These are phyloP conservation scores for Ptilodon capucinus DNA, from an alignment of 2,888 invertebrate species.

Conservation along the genomic window DNA sequence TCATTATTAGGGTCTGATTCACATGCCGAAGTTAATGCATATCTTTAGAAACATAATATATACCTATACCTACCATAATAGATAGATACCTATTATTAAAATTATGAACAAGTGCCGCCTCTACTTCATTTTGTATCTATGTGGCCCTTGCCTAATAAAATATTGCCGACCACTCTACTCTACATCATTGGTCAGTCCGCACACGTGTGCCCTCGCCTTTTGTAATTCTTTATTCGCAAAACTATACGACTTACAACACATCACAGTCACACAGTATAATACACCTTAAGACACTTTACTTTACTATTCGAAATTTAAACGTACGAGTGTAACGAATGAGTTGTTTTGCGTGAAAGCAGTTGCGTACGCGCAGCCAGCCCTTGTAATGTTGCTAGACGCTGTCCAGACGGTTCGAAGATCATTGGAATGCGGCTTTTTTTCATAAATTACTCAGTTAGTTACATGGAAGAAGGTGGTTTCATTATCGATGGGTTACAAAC, in stretches of 20 bases:
- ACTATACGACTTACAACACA: slow-evolving; percentile 11
- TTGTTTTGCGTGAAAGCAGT: slow-evolving; percentile 45
- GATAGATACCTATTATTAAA: too few species aligned
- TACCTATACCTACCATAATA: too few species aligned
- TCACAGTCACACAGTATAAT: slow-evolving; percentile 5
- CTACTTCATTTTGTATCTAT: too few species aligned
- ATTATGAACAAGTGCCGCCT: too few species aligned
- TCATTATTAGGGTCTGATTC: too few species aligned
- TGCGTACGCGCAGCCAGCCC: slow-evolving; percentile 58
- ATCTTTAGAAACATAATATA: too few species aligned
- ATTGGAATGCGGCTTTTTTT: slow-evolving; percentile 22
- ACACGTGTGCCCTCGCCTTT: slow-evolving; percentile 59
- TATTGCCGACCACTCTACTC: slow-evolving; percentile 3
- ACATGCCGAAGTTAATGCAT: too few species aligned
- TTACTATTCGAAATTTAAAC: slow-evolving; percentile 27
- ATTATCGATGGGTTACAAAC: too few species aligned
- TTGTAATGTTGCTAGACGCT: slow-evolving; percentile 61
- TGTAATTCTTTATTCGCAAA: slow-evolving; percentile 28
- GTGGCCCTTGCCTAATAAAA: too few species aligned
- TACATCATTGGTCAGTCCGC: slow-evolving; percentile 50
- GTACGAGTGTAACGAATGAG: slow-evolving; percentile 6
- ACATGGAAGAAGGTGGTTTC: too few species aligned
- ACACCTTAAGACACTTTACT: slow-evolving; percentile 2
- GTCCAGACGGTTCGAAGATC: slow-evolving; percentile 54
- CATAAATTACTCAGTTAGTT: too few species aligned